These are phyloP conservation scores for Urocitellus parryii DNA, from an alignment of 2,113 vertebrate genomes.

Conservation along the genomic window DNA sequence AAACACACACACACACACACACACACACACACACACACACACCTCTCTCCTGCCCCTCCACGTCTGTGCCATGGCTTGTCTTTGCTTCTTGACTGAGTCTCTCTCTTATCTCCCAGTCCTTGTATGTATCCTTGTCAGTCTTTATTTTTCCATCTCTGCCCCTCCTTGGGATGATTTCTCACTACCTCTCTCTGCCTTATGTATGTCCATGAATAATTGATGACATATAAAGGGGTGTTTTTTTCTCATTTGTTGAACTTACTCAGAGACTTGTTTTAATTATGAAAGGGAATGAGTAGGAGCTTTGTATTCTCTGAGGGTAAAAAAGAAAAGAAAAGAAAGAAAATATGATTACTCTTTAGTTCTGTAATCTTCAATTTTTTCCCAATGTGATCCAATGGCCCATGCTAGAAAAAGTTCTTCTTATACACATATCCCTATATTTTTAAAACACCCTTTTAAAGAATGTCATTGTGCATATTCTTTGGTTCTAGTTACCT, in stretches of 20 bases:
- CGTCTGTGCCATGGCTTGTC: neutral
- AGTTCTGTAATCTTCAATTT: slow-evolving; percentile 29
- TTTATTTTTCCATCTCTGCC: slow-evolving; percentile 3
- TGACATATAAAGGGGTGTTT: slow-evolving; percentile 55
- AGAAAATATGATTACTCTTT: slow-evolving; percentile 62
- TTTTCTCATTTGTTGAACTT: slow-evolving; percentile 71
- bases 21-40: neutral
- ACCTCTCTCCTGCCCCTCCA: neutral
- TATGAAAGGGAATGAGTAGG: slow-evolving; percentile 61
- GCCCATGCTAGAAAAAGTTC: slow-evolving; percentile 24
- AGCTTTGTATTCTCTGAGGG: slow-evolving; percentile 67
- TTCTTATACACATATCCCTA: neutral
- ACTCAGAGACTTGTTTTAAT: slow-evolving; percentile 50
- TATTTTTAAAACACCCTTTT: slow-evolving; percentile 51
- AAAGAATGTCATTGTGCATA: slow-evolving; percentile 71
- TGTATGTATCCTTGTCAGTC: neutral
- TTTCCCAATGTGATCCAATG: slow-evolving; percentile 52
- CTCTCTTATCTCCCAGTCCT: neutral
- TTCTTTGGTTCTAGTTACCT: slow-evolving; percentile 63
- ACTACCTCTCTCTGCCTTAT: neutral
- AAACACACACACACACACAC: too few species aligned
- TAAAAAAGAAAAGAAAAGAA: neutral
- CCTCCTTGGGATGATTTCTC: neutral
- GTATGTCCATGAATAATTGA: slow-evolving; percentile 59
- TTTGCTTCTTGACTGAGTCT: neutral